Percentiles rank a stretch among this genome's conserved stretches.
Evolutionary conservation across 2,113 vertebrate genomes (phyloP).

Genomic region (Rhipidura dahli): DNA sequence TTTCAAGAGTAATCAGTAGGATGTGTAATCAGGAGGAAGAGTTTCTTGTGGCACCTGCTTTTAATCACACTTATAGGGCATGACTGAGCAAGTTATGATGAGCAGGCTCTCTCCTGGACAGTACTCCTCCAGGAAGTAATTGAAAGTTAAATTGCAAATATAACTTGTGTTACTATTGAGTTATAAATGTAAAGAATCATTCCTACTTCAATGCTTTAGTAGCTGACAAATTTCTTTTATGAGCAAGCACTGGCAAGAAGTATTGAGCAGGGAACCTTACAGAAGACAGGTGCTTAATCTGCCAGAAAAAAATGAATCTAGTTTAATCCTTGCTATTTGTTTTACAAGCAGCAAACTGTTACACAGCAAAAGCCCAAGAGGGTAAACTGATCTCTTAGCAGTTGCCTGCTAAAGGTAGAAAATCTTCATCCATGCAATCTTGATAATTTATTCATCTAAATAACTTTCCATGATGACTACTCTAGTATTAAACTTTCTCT

Average conservation of each 20-base stretch:
- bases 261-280: not conserved
- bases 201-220: not conserved
- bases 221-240: not conserved
- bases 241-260: not conserved
- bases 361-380: not conserved
- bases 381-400: not conserved
- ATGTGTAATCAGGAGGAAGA: not conserved
- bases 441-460: not conserved
- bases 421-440: not conserved
- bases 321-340: conserved; percentile 14
- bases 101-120: not conserved
- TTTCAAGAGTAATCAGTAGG: not conserved
- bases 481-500: not conserved
- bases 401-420: not conserved
- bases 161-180: not conserved
- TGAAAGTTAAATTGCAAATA: conserved; percentile 7
- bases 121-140: not conserved
- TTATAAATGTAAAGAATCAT: not conserved
- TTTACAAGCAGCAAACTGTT: not conserved
- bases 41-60: not conserved
- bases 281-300: conserved; percentile 9
- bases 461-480: not conserved
- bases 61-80: not conserved
- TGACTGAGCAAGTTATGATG: not conserved
- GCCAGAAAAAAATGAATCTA: conserved; percentile 8